Conservation (phyloP, 1,140 invertebrate genomes). For the Lasioglossum baleicum region DNA sequence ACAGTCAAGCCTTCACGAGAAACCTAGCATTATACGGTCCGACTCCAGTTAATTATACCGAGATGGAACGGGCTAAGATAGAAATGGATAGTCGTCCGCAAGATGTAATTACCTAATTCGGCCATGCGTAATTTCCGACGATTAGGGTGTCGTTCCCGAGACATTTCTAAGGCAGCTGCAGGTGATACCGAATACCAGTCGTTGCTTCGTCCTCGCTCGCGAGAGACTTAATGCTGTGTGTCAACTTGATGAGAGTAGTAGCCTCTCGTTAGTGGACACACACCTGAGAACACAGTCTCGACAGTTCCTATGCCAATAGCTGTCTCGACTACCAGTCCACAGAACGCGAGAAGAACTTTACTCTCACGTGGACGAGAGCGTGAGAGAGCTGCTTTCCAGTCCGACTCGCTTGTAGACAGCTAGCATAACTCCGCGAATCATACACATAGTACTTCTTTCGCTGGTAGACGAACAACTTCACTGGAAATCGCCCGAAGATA, state of each 20-base stretch:
- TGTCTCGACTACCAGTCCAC: no score
- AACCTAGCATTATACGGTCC: slow-evolving; percentile 36
- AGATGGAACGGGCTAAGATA: slow-evolving; percentile 61
- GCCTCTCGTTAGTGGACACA: not conserved
- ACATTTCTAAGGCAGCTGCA: slow-evolving; percentile 57
- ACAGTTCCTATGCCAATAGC: no score
- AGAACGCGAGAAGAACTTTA: no score
- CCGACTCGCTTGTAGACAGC: no score
- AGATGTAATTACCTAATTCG: slow-evolving; percentile 70
- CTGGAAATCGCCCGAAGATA: no score
- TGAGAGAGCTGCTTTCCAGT: no score
- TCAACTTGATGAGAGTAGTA: not conserved
- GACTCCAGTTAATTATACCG: slow-evolving; percentile 62
- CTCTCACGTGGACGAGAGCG: no score
- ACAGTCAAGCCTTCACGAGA: slow-evolving; percentile 39
- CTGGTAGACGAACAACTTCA: no score
- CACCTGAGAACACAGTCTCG: no score
- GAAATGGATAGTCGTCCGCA: slow-evolving; percentile 43
- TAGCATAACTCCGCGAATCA: no score
- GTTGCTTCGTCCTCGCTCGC: slow-evolving; percentile 28
- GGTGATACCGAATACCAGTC: slow-evolving; percentile 46
- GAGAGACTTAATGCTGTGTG: not conserved
- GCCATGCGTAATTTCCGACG: slow-evolving; percentile 63
- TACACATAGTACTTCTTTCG: no score
- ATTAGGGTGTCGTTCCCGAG: slow-evolving; percentile 68